Base-by-base conservation (phyloP, 2,888 invertebrate genomes). In the Chalcis sispes region DNA sequence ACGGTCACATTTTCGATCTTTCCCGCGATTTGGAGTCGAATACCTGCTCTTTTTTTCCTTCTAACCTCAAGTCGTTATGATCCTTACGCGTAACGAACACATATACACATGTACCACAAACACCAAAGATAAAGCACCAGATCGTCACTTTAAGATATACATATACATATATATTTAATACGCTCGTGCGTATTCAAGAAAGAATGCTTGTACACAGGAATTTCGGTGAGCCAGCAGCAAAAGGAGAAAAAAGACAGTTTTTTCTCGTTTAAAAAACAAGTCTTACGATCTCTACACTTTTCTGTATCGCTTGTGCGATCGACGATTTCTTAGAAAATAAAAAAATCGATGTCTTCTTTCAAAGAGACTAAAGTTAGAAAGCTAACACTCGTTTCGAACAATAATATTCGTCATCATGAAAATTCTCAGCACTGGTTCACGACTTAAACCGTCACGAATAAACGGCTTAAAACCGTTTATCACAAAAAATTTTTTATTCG, bases 1-100 rank as follows among this genome's bases (percentile, higher is more conserved):
- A 42, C 42, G 56, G 40, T 67, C 58, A 67, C 67, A 67, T 67
- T 46, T 67, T 67, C 23, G 52, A 40, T 25, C 42, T 4, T 8
- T 0, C 25, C 13, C n/a, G 25, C 13, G 46, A 5, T 1, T 18
- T 4, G 42, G 40, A 32, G 20, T 42, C 15, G 32, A 7, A 18
- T 25, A 65, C 27, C 27, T 56, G 27, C 25, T 27, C 25, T 4
- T 2, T 2, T 23, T 20, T n/a, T n/a, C n/a, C n/a, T n/a, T n/a
- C n/a, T n/a, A n/a, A n/a, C n/a, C n/a, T n/a, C n/a, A n/a, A n/a
- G n/a, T n/a, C n/a, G n/a, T n/a, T n/a, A n/a, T n/a, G 29, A 48
- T 29, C 2, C 8, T 25, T 27, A n/a, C 29, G 1, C n/a, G 32
- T 18, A 7, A 15, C 8, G 8, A 13, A 46, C 1, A 20, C n/a